phyloP scores from a whole-genome alignment of 2,888 invertebrate genomes.

The Stomorhina lunata region DNA sequence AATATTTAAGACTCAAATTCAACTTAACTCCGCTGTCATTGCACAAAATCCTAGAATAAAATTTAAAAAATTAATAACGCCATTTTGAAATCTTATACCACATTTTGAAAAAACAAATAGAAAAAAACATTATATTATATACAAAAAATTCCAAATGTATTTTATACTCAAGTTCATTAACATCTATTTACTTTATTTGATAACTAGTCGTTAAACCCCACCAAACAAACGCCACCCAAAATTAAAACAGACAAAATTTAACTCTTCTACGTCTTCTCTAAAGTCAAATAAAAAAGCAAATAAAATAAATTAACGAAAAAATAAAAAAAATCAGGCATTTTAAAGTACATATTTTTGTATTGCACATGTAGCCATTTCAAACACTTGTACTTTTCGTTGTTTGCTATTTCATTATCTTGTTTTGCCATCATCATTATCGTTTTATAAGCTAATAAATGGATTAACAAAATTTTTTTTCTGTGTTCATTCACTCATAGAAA shows the following conservation, averaged over 20 bases:
- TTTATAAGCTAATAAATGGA: conserved; percentile 7
- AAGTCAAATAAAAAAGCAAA: not conserved
- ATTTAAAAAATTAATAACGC: too few relatives aligned
- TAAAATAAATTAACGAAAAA: not conserved
- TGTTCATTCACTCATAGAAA: conserved; percentile 37
- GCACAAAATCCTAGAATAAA: too few relatives aligned
- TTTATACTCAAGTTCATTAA: conserved; percentile 58
- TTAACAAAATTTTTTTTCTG: too few relatives aligned
- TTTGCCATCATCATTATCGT: conserved; percentile 15
- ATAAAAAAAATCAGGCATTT: conserved; percentile 10
- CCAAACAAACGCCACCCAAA: not conserved
- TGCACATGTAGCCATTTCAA: conserved; percentile 1
- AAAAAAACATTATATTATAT: not conserved
- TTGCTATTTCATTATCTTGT: conserved; percentile 14
- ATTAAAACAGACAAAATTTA: not conserved
- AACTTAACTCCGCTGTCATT: too few relatives aligned
- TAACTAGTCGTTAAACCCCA: not conserved
- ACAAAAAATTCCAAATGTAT: not conserved
- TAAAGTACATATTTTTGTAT: not conserved
- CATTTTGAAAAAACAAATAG: not conserved
- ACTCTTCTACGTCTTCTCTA: not conserved
- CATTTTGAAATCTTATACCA: not conserved
- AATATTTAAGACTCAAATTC: too few relatives aligned
- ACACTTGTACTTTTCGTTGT: conserved; percentile 22
- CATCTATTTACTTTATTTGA: conserved; percentile 38